Conservation (phyloP, 1,140 invertebrate species). For the Oreohelix idahoensis region DNA sequence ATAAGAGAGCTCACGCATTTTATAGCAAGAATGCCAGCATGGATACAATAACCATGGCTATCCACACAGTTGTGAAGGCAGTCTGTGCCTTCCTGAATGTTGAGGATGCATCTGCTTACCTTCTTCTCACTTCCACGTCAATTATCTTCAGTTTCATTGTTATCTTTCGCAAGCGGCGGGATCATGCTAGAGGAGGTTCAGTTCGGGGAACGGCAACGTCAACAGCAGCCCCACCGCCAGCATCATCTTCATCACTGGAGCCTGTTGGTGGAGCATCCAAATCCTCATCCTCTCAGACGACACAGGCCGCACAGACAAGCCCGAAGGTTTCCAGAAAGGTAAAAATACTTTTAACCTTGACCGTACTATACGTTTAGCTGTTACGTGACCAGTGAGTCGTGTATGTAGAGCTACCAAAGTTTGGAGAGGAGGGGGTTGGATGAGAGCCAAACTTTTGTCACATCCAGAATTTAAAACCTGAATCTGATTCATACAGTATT, state of each 20-base stretch:
- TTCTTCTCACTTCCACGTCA: constrained; percentile 45
- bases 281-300: constrained; percentile 53
- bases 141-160: constrained; percentile 47
- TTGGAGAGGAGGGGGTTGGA: no score
- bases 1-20: no score
- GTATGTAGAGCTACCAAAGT: no score
- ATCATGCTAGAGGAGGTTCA: constrained; percentile 46
- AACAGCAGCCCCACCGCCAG: background rate
- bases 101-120: constrained; percentile 23
- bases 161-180: constrained; percentile 59
- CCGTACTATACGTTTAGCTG: no score
- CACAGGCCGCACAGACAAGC: constrained; percentile 56
- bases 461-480: no score
- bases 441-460: no score
- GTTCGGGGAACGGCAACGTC: constrained; percentile 44
- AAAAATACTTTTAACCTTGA: no score
- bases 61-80: background rate
- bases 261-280: background rate
- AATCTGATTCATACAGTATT: no score
- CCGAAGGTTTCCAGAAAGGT: constrained; percentile 60
- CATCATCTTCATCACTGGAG: background rate
- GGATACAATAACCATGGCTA: background rate
- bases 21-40: background rate
- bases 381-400: no score
- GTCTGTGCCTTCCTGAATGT: background rate